phyloP scores from a whole-genome alignment of 1,140 invertebrate genomes.

The Drosophila triauraria region DNA sequence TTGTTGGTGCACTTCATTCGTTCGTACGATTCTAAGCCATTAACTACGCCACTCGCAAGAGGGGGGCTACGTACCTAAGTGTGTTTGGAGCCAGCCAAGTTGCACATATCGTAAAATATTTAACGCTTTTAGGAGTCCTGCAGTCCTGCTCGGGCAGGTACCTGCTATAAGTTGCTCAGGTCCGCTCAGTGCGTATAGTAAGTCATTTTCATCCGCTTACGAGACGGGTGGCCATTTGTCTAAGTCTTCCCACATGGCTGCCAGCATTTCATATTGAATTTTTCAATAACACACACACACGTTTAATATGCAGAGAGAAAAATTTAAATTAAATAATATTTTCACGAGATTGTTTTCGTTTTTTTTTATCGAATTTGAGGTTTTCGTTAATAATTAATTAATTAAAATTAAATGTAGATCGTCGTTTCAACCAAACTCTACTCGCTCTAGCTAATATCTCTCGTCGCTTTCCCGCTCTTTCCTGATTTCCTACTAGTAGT shows the following conservation, averaged over 20 bases:
- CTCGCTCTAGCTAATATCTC: too few relatives aligned
- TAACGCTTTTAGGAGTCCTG: slow-evolving; percentile 76
- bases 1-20: slow-evolving; percentile 67
- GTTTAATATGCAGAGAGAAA: slow-evolving; percentile 9
- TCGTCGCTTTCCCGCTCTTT: too few relatives aligned
- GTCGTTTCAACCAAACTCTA: too few relatives aligned
- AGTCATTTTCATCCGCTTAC: slow-evolving; percentile 53
- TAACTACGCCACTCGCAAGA: slow-evolving; percentile 54
- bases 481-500: too few relatives aligned
- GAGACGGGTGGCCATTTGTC: slow-evolving; percentile 50
- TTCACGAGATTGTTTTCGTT: background rate
- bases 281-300: slow-evolving; percentile 26
- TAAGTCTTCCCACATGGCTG: slow-evolving; percentile 34
- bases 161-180: slow-evolving; percentile 17
- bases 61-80: background rate
- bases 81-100: slow-evolving; percentile 20
- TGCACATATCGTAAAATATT: slow-evolving; percentile 77
- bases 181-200: slow-evolving; percentile 33
- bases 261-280: slow-evolving; percentile 60
- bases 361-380: too few relatives aligned
- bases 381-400: too few relatives aligned
- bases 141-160: slow-evolving; percentile 22
- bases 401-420: too few relatives aligned
- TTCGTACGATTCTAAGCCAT: slow-evolving; percentile 73
- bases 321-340: background rate